These are phyloP conservation scores for Paragorgia papillata DNA, from an alignment of 92 coral and sea anemone species.

Conservation along the genomic window DNA sequence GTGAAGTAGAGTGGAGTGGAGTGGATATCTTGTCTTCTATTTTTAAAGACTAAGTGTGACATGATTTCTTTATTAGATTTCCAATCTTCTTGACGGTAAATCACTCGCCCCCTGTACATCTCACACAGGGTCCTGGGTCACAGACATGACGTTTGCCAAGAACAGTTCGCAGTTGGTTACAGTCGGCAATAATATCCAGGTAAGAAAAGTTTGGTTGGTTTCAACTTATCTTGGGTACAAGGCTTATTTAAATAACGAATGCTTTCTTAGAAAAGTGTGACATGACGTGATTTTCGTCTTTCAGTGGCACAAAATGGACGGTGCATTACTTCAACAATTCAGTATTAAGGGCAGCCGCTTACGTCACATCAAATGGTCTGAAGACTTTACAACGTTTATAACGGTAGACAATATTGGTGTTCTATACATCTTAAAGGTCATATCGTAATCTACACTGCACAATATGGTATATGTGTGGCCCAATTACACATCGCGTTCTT, in stretches of 20 bases:
- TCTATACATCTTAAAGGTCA: constrained; percentile 73
- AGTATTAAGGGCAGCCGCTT: constrained; percentile 81
- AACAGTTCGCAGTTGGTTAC: constrained; percentile 77
- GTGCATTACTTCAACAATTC: constrained; percentile 81
- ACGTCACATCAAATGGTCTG: constrained; percentile 68
- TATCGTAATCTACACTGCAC: too few species aligned
- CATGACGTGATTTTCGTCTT: constrained; percentile 16
- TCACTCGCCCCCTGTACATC: constrained; percentile 62
- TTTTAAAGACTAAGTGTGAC: too few species aligned
- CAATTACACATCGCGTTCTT: too few species aligned
- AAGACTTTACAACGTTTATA: constrained; percentile 78
- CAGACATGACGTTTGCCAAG: constrained; percentile 74
- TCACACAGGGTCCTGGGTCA: constrained; percentile 79
- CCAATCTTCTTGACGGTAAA: constrained; percentile 65
- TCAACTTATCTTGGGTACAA: too few species aligned
- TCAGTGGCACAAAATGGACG: constrained; percentile 87
- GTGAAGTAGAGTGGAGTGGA: background rate
- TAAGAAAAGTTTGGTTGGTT: constrained; percentile 17
- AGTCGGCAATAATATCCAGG: constrained; percentile 87
- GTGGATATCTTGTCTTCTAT: too few species aligned
- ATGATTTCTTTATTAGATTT: constrained; percentile 55
- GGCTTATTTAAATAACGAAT: background rate
- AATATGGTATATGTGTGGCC: too few species aligned
- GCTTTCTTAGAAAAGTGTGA: background rate
- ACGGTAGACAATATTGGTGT: constrained; percentile 85